Base-by-base conservation (phyloP, 2,113 vertebrate genomes). In the Phrynosoma platyrhinos region DNA sequence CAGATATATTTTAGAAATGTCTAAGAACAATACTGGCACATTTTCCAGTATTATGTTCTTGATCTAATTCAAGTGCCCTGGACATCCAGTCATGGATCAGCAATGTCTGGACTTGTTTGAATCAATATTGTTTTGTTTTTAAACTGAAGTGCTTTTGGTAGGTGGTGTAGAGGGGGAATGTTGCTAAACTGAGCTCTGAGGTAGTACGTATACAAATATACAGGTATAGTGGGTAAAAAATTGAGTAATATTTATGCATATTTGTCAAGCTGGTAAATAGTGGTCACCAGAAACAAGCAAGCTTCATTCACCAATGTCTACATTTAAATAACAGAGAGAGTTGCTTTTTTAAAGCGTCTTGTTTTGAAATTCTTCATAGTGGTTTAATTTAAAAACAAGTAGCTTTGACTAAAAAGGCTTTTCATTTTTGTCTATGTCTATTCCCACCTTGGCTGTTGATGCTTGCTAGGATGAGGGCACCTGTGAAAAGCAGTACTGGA, bases 161-260 rank as follows among this genome's bases (percentile, higher is more conserved):
- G 83, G 90, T 91, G 90, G 90, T n/a, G 88, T 83, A 76, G 91
- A 64, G 79, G 69, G 91, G 86, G n/a, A 12, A 84, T 93, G 86
- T 89, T 93, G 91, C 85, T 94, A 92, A 89, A 92, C 89, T 95
- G 92, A 91, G 47, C 71, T 95, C 93, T 96, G 95, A 96, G 94
- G 94, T 95, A 96, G 94, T 92, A 94, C 93, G 94, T 94, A 95
- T 88, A 93, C 92, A 93, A n/a, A 94, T 93, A 95, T 89, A 88
- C 92, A 92, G 92, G 92, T 88, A 84, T 90, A 95, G 90, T 93
- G 21, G 92, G 90, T 92, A 94, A 93, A 92, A 85, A 92, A 82
- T 93, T 91, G 92, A 47, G 64, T 81, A 52, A 85, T 42, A 25
- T 69, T 69, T 84, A 86, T 89, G 90, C 92, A 83, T 84, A 76